Evolutionary conservation across 1,140 invertebrate genomes (phyloP).

Genomic region (Polypedilum pembai): DNA sequence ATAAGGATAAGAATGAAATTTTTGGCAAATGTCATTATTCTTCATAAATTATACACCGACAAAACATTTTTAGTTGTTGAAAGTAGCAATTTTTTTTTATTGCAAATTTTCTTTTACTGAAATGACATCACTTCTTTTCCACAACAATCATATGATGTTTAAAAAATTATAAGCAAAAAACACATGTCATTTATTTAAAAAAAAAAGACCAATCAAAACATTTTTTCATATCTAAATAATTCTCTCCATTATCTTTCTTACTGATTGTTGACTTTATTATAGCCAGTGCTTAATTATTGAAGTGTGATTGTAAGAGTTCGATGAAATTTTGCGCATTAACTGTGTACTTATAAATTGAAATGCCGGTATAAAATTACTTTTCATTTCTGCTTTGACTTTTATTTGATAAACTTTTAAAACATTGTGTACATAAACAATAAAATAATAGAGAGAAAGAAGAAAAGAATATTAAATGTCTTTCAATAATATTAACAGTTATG

Average conservation of each 20-base stretch:
- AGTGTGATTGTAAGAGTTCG: neutral
- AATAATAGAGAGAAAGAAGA: neutral
- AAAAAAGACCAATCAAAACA: too few species aligned
- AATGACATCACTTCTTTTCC: neutral
- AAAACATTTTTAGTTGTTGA: neutral
- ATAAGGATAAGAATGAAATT: neutral
- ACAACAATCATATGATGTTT: neutral
- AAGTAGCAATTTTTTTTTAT: neutral
- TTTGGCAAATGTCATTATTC: neutral
- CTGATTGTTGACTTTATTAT: too few species aligned
- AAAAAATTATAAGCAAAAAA: too few species aligned
- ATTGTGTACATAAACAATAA: neutral
- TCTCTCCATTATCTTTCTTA: too few species aligned
- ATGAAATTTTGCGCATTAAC: neutral
- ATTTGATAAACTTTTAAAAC: neutral
- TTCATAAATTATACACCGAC: neutral
- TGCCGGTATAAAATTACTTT: neutral
- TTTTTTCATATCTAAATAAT: too few species aligned
- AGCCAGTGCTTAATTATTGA: neutral
- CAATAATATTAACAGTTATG: neutral
- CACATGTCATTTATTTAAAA: too few species aligned
- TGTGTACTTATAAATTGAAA: neutral
- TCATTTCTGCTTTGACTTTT: constrained; percentile 18
- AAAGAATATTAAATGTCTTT: constrained; percentile 12
- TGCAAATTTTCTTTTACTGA: neutral